A percentile compares a stretch with the other conserved stretches of the same genome.
These are phyloP conservation scores for Trematocara variabile DNA, from an alignment of 2,113 vertebrate species.

Conservation along the genomic window DNA sequence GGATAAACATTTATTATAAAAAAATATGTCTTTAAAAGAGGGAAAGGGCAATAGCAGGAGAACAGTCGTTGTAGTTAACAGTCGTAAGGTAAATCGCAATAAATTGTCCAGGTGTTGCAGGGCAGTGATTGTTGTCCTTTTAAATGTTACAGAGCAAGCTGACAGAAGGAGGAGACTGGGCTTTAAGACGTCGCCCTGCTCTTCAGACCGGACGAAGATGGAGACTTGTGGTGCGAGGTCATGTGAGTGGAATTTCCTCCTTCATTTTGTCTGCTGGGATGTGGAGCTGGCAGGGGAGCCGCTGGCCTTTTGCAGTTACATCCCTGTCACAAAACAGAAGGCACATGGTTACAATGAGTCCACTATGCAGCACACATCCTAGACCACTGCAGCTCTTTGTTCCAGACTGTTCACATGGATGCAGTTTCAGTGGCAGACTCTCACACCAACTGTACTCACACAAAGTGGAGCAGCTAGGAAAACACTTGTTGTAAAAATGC, in stretches of 20 bases:
- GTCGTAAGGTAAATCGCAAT: slow-evolving; percentile 61
- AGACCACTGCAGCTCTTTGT: neutral
- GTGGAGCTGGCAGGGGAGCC: slow-evolving; percentile 39
- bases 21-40: slow-evolving; percentile 46
- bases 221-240: slow-evolving; percentile 37
- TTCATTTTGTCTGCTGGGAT: slow-evolving; percentile 68
- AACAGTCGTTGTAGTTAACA: slow-evolving; percentile 75
- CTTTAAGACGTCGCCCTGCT: neutral
- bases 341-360: neutral
- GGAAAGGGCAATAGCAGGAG: slow-evolving; percentile 29
- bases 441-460: neutral
- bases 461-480: neutral
- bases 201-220: neutral
- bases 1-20: slow-evolving; percentile 50
- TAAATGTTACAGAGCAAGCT: neutral
- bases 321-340: slow-evolving; percentile 56
- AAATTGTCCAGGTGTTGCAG: slow-evolving; percentile 23
- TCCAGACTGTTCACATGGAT: neutral
- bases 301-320: slow-evolving; percentile 31
- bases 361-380: neutral
- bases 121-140: neutral
- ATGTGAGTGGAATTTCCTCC: slow-evolving; percentile 31
- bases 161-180: neutral
- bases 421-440: neutral
- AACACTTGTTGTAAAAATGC: neutral